phyloP scores from a whole-genome alignment of 1,140 invertebrate genomes.

The Caenorhabditis inopinata region DNA sequence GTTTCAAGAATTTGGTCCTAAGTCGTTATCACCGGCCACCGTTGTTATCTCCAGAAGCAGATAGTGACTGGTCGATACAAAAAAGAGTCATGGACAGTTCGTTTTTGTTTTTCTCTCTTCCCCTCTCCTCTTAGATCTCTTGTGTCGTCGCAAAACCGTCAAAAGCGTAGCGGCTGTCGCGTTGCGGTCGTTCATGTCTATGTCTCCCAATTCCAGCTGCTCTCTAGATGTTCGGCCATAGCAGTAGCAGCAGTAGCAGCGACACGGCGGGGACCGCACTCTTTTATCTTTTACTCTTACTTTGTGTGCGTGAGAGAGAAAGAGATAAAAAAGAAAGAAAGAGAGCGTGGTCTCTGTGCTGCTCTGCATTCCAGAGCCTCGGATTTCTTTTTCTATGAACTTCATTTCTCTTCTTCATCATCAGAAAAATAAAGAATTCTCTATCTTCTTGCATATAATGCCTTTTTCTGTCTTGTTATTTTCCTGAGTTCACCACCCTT shows the following conservation, averaged over 20 bases:
- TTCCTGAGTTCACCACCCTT: neutral
- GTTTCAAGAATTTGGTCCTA: neutral
- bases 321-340: neutral
- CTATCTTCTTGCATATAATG: neutral
- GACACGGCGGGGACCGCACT: slow-evolving; percentile 11
- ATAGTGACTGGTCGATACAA: slow-evolving; percentile 1
- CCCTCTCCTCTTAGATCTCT: neutral
- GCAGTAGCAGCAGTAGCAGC: slow-evolving; percentile 26
- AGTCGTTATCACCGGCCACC: neutral
- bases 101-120: neutral
- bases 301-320: neutral
- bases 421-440: neutral
- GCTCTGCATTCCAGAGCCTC: slow-evolving; percentile 14
- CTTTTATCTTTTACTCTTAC: slow-evolving; percentile 33
- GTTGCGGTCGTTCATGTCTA: neutral
- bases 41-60: neutral
- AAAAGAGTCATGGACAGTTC: slow-evolving; percentile 15
- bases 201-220: neutral
- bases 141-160: slow-evolving; percentile 27
- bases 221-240: neutral
- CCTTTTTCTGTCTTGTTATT: neutral
- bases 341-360: slow-evolving; percentile 12
- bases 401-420: slow-evolving; percentile 18
- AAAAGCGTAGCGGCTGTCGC: slow-evolving; percentile 31
- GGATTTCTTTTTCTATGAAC: slow-evolving; percentile 25